phyloP scores from a whole-genome alignment of 2,113 vertebrate species.

The Isurus oxyrinchus region DNA sequence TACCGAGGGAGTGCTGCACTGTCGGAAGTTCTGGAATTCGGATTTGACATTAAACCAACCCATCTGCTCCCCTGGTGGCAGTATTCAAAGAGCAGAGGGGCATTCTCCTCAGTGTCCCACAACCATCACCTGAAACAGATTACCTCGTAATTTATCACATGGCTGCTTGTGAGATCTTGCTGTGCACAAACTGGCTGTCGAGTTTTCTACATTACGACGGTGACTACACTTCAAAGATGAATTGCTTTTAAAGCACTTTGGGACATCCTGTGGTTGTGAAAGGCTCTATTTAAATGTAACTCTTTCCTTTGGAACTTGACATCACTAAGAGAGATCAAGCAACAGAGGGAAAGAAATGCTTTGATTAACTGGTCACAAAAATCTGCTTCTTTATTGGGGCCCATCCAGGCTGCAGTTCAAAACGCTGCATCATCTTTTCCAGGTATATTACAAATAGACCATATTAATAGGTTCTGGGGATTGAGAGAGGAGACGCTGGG shows the following conservation, averaged over 20 bases:
- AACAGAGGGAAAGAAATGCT: background rate
- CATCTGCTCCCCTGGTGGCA: background rate
- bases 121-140: background rate
- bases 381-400: background rate
- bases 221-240: background rate
- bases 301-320: background rate
- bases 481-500: background rate
- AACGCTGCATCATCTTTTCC: background rate
- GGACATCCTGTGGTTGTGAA: background rate
- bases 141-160: background rate
- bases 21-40: background rate
- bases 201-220: background rate
- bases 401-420: background rate
- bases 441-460: background rate
- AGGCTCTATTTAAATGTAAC: background rate
- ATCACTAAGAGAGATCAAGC: background rate
- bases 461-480: too few species aligned
- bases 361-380: background rate
- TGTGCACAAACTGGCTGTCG: background rate
- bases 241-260: background rate
- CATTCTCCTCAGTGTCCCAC: background rate
- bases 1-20: background rate
- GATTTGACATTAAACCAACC: background rate
- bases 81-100: background rate
- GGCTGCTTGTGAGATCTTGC: background rate